Conservation (phyloP, 2,888 invertebrate species). For the Gibbula magus region DNA sequence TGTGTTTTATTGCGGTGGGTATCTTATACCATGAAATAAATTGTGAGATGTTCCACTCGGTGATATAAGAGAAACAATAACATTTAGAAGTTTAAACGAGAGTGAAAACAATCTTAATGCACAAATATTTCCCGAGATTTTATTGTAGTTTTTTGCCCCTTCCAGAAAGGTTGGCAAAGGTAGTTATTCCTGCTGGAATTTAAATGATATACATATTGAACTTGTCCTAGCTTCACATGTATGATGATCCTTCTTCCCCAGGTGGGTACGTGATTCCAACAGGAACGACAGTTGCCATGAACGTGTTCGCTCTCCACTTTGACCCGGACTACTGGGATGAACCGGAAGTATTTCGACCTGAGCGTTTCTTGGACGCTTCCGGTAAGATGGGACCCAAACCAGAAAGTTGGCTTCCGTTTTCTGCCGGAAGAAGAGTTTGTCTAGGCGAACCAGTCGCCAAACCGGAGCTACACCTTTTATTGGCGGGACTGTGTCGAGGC, state of each 20-base stretch:
- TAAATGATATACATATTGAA: no score
- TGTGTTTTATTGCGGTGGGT: no score
- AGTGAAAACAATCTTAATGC: no score
- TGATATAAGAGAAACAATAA: no score
- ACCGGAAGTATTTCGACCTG: slow-evolving; percentile 52
- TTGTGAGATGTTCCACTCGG: no score
- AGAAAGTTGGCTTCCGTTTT: slow-evolving; percentile 60
- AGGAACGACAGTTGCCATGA: slow-evolving; percentile 51
- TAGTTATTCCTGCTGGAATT: no score
- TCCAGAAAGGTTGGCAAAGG: no score
- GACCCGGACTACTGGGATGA: slow-evolving; percentile 56
- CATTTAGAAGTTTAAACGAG: no score
- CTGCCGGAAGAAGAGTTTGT: slow-evolving; percentile 59
- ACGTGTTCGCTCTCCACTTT: slow-evolving; percentile 54
- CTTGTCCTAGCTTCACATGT: no score
- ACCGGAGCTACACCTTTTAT: slow-evolving; percentile 51
- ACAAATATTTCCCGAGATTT: no score
- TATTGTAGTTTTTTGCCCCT: no score
- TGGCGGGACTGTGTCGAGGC: slow-evolving; percentile 33
- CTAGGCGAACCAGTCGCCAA: slow-evolving; percentile 60
- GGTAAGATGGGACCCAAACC: slow-evolving; percentile 57
- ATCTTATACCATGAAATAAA: no score
- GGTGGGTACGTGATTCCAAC: slow-evolving; percentile 55
- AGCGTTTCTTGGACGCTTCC: slow-evolving; percentile 51
- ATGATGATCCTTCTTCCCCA: slow-evolving; percentile 24